These are phyloP conservation scores for Leptobrachium leishanense DNA, from an alignment of 2,113 vertebrate genomes.

Conservation along the genomic window DNA sequence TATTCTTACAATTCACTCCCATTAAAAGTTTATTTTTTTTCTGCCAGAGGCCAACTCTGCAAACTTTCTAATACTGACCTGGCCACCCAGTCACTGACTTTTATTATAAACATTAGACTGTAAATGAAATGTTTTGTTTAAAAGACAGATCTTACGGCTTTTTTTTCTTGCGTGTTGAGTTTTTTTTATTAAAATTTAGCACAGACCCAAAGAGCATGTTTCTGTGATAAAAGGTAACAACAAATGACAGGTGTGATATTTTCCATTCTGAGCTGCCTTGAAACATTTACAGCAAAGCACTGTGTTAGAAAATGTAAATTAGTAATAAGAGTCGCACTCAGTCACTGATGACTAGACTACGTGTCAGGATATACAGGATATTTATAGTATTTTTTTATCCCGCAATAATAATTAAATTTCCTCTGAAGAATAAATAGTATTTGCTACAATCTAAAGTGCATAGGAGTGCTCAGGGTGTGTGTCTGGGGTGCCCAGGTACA, in stretches of 20 bases:
- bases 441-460: too few species aligned
- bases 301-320: too few species aligned
- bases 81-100: conserved; percentile 25
- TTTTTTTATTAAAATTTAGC: background rate
- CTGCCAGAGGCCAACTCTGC: conserved; percentile 29
- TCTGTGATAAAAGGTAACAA: background rate
- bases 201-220: background rate
- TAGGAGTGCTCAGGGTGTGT: too few species aligned
- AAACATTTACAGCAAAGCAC: too few species aligned
- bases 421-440: too few species aligned
- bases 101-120: conserved; percentile 41
- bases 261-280: too few species aligned
- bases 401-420: too few species aligned
- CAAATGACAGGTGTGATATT: background rate
- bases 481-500: too few species aligned
- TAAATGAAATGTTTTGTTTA: conserved; percentile 35
- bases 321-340: too few species aligned
- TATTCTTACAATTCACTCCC: conserved; percentile 18
- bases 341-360: too few species aligned
- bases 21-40: conserved; percentile 17
- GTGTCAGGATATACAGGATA: too few species aligned
- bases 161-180: background rate
- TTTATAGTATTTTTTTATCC: too few species aligned
- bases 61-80: conserved; percentile 31
- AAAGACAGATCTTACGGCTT: conserved; percentile 15